Base-by-base conservation (phyloP, 2,797 vertebrate species). In the Brotula barbata region DNA sequence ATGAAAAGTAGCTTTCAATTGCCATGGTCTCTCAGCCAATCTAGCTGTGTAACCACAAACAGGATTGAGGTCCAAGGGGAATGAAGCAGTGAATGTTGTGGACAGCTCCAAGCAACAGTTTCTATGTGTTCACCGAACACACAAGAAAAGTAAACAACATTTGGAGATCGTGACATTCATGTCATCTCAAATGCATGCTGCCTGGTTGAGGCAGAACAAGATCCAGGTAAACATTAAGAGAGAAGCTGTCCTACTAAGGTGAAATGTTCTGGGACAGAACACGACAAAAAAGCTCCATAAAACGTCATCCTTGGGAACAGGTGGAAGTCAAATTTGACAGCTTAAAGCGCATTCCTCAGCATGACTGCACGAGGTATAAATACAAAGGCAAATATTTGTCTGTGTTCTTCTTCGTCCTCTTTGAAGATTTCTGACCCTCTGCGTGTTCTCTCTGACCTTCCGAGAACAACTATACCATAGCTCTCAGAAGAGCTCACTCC, bases 111-210 rank as follows among this genome's bases (percentile, higher is more conserved):
- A 79, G 83, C 83, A 87, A 90, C 85, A 76, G 90, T 91, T 71
- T 75, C 90, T 80, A 88, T 63, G 85, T 51, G 54, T 80, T 71
- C 60, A 43, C 51, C 34, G 31, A 43, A 37, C 73, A 55, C 65
- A 60, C 65, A 64, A 58, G 73, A 73, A 80, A 72, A 52, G 90
- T 80, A 89, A 90, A 90, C 86, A 90, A 75, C 58, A 75, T 62
- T 51, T 19, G 68, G 28, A 68, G 39, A 33, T 61, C 64, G 57
- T 68, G 54, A 83, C 70, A 50, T 58, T 70, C 77, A 83, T 58
- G 46, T 77, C 69, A 77, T 67, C 64, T 63, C 46, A 40, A 66
- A 84, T 73, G 81, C 83, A 65, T 79, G 68, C 73, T 69, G 46
- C 61, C 37, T 12, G 21, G 10, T 55, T 47, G 74, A 82, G 71